Evolutionary conservation across 23 tunicate genomes (phyloP).

Genomic region (Trididemnum miniatum): DNA sequence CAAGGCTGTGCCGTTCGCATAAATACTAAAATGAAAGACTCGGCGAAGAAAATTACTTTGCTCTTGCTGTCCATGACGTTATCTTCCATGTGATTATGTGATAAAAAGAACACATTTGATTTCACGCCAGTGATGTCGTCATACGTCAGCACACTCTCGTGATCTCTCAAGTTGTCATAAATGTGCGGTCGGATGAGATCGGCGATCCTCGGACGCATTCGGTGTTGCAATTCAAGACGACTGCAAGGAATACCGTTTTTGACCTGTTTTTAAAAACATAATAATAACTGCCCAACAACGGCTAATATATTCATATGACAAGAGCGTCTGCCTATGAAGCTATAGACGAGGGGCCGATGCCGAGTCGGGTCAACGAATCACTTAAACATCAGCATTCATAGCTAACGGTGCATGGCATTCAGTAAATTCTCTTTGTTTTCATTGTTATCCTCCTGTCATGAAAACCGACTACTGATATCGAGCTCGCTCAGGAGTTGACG

Average conservation of each 20-base stretch:
- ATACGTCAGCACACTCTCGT: conserved; percentile 47
- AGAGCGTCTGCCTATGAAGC: too few species aligned
- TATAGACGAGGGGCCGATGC: too few species aligned
- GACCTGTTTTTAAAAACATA: not conserved
- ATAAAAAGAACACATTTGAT: conserved; percentile 64
- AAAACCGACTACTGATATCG: too few species aligned
- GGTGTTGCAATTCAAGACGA: conserved; percentile 64
- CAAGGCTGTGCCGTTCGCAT: too few species aligned
- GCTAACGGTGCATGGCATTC: too few species aligned
- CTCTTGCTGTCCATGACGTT: conserved; percentile 58
- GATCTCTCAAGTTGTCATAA: conserved; percentile 58
- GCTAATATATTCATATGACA: too few species aligned
- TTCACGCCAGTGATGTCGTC: conserved; percentile 53
- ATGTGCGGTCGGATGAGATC: conserved; percentile 66
- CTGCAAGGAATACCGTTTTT: conserved; percentile 51
- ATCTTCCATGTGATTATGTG: conserved; percentile 57
- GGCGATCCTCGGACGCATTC: conserved; percentile 90
- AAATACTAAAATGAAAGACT: too few species aligned
- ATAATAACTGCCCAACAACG: not conserved
- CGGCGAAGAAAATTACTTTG: conserved; percentile 49
- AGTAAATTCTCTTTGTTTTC: too few species aligned
- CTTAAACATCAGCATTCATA: too few species aligned
- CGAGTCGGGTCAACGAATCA: too few species aligned
- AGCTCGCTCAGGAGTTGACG: too few species aligned
- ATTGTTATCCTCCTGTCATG: too few species aligned